Base-by-base conservation (phyloP, 2,888 invertebrate genomes). In the Apantesis nais region DNA sequence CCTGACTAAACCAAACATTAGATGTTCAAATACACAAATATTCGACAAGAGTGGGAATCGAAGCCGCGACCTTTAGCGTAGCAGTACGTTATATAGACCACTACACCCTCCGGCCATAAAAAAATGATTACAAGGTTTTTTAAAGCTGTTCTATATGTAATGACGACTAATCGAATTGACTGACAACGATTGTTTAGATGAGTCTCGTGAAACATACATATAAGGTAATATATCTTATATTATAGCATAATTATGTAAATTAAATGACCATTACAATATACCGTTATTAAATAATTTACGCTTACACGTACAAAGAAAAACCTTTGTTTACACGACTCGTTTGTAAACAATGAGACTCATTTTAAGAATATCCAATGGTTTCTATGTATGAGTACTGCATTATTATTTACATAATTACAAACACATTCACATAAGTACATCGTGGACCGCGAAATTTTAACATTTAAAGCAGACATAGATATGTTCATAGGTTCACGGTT, bases 301-400 rank as follows among this genome's bases (percentile, higher is more conserved):
- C 44, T 44, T 44, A 29, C 29, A 58, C 58, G 5, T 29, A 58
- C 29, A 58, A 58, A 58, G 11, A 55, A 14, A 55, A 29, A 29
- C 29, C 29, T 29, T 58, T 58, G 58, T 58, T 29, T 58, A 58
- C 29, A 58, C 58, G 29, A 29, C 55, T 5, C 5, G 29, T 29
- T 58, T 58, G 58, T 58, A 58, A 58, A 58, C 58, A 58, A 58
- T 29, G 58, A 58, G 29, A 58, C 29, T 58, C 58, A 58, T 58
- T 58, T 29, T 29, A 29, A 29, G 25, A 14, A 55, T 58, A 34
- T 5, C 34, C 5, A 58, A 58, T 58, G 8, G 8, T 58, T 29
- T 58, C 58, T 58, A 52, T 52, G 58, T 29, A 58, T 29, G 58
- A 58, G 58, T 7, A 55, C 52, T 11, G 9, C 14, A 29, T 29